Percentiles rank a stretch among this genome's conserved stretches.
These are phyloP conservation scores for Notothenia coriiceps DNA, from an alignment of 2,113 vertebrate genomes.

Conservation along the genomic window DNA sequence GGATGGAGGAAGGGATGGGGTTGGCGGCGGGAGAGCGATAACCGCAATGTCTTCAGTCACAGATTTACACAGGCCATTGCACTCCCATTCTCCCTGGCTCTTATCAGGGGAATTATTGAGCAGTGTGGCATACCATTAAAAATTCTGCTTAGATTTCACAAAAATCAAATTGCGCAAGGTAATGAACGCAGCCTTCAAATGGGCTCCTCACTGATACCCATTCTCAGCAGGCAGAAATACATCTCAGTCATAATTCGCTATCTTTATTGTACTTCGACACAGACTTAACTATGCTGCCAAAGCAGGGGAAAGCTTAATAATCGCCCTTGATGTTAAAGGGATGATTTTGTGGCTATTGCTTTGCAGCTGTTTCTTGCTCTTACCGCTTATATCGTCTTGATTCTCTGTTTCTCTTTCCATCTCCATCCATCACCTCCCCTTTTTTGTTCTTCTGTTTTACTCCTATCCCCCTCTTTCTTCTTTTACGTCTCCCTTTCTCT, in stretches of 20 bases:
- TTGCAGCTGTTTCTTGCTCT: slow-evolving; percentile 35
- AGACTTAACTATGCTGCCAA: slow-evolving; percentile 71
- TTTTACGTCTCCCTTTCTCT: not conserved
- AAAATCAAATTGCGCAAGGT: slow-evolving; percentile 80
- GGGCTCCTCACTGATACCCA: slow-evolving; percentile 70
- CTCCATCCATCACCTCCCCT: slow-evolving; percentile 3
- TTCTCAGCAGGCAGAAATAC: slow-evolving; percentile 69
- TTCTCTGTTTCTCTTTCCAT: slow-evolving; percentile 26
- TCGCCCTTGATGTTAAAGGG: slow-evolving; percentile 75
- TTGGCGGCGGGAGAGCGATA: slow-evolving; percentile 66
- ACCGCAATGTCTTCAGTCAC: slow-evolving; percentile 81
- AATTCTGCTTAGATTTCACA: slow-evolving; percentile 85
- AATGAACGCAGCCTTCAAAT: slow-evolving; percentile 77
- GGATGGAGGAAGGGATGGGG: slow-evolving; percentile 44
- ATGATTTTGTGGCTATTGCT: slow-evolving; percentile 69
- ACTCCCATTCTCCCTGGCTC: slow-evolving; percentile 75
- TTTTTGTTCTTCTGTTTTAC: not conserved
- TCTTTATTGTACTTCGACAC: slow-evolving; percentile 80
- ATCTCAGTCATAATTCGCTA: slow-evolving; percentile 79
- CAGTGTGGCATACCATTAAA: slow-evolving; percentile 81
- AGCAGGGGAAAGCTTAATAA: slow-evolving; percentile 72
- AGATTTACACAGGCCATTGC: slow-evolving; percentile 83
- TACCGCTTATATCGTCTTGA: slow-evolving; percentile 26
- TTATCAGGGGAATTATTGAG: slow-evolving; percentile 83
- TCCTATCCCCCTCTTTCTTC: not conserved